These are phyloP conservation scores for Microcaecilia unicolor DNA, from an alignment of 2,797 vertebrate species.

Conservation along the genomic window DNA sequence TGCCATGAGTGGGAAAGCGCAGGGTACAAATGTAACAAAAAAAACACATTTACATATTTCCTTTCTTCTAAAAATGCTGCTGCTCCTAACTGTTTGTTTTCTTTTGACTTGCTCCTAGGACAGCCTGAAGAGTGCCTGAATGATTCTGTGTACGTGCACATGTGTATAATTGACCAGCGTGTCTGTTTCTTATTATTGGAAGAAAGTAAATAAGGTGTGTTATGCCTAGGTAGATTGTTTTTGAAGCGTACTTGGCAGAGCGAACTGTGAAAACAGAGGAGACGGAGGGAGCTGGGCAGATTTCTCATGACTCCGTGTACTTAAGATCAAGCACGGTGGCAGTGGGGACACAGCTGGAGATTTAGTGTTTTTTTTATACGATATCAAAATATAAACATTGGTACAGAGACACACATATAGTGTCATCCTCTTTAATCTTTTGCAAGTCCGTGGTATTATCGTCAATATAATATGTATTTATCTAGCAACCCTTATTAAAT, in stretches of 20 bases:
- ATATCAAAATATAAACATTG: background rate
- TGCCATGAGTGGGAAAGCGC: too few relatives aligned
- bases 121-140: slow-evolving; percentile 12
- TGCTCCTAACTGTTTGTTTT: slow-evolving; percentile 10
- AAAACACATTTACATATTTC: too few relatives aligned
- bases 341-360: too few relatives aligned
- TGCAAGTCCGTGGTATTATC: too few relatives aligned
- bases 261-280: slow-evolving; percentile 17
- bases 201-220: slow-evolving; percentile 11
- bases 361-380: background rate
- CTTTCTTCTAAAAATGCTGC: too few relatives aligned
- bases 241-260: slow-evolving; percentile 11
- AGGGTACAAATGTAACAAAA: too few relatives aligned
- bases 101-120: background rate
- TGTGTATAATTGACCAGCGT: slow-evolving; percentile 7
- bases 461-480: too few relatives aligned
- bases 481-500: too few relatives aligned
- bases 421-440: too few relatives aligned
- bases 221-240: slow-evolving; percentile 11
- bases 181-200: background rate
- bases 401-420: background rate
- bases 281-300: background rate
- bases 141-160: background rate
- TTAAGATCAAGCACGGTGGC: slow-evolving; percentile 11
- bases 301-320: background rate